These are phyloP conservation scores for Zosterops lateralis DNA, from an alignment of 2,113 vertebrate genomes.

Conservation along the genomic window DNA sequence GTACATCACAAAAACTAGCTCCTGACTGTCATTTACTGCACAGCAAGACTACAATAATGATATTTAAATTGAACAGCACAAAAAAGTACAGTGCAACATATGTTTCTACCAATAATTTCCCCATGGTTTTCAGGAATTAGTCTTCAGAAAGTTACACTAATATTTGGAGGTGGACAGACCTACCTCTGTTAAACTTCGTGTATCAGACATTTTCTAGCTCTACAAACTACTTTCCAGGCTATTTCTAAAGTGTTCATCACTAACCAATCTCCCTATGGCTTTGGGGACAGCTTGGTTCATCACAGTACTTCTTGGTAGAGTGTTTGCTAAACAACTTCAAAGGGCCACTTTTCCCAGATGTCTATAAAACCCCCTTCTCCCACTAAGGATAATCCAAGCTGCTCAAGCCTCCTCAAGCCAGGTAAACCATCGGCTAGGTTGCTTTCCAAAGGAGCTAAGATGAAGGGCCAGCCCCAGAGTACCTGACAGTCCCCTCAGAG, in stretches of 20 bases:
- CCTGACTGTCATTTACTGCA: background rate
- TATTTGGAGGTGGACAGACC: background rate
- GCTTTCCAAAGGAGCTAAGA: background rate
- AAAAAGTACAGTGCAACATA: background rate
- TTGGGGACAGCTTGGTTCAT: background rate
- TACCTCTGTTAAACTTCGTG: rapidly evolving
- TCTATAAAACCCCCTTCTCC: background rate
- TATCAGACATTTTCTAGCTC: background rate
- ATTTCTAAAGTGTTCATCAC: background rate
- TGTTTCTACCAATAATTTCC: background rate
- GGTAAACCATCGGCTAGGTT: background rate
- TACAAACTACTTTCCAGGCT: background rate
- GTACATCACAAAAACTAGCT: background rate
- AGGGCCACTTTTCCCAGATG: background rate
- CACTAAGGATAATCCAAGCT: background rate
- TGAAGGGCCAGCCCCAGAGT: background rate
- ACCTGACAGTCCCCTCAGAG: constrained; percentile 97
- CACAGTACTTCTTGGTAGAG: background rate
- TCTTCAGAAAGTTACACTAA: background rate
- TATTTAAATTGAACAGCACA: background rate
- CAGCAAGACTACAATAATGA: background rate
- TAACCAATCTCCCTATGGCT: background rate
- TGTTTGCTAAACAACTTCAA: background rate
- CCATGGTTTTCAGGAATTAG: background rate
- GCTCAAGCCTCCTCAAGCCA: background rate